Evolutionary conservation across 2,888 invertebrate species (phyloP).

Genomic region (Agrenia bidenticulata): DNA sequence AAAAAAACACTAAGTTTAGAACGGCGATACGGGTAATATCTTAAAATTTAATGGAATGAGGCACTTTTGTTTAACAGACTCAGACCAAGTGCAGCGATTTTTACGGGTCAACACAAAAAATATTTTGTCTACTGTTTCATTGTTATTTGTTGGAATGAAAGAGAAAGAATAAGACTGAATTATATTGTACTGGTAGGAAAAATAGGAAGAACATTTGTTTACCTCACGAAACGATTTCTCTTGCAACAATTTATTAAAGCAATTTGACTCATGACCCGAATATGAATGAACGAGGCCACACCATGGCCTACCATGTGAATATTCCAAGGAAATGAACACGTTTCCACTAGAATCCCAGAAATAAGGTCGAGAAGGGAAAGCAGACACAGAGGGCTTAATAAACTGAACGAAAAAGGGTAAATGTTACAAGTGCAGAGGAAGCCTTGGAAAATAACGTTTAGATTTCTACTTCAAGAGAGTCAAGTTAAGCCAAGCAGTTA

Average conservation of each 20-base stretch:
- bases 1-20: too few species aligned
- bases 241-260: constrained; percentile 6
- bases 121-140: too few species aligned
- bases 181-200: constrained; percentile 1
- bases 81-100: too few species aligned
- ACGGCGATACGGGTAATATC: too few species aligned
- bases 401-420: not conserved
- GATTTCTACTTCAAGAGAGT: constrained; percentile 17
- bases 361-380: not conserved
- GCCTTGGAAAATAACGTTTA: constrained; percentile 1
- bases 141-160: too few species aligned
- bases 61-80: too few species aligned
- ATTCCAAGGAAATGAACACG: constrained; percentile 14
- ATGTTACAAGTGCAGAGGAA: constrained; percentile 2
- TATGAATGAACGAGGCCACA: constrained; percentile 5
- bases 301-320: not conserved
- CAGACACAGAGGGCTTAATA: not conserved
- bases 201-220: constrained; percentile 19
- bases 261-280: constrained; percentile 15
- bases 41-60: too few species aligned
- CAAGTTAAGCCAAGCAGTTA: constrained; percentile 22
- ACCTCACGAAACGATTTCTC: constrained; percentile 5
- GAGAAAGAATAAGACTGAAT: too few species aligned
- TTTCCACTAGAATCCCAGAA: constrained; percentile 2
- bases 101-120: too few species aligned